Evolutionary conservation across 2,888 invertebrate genomes (phyloP), one percentile per base, ranked within the genome.

Genomic region (Marasmarcha lunaedactyla): DNA sequence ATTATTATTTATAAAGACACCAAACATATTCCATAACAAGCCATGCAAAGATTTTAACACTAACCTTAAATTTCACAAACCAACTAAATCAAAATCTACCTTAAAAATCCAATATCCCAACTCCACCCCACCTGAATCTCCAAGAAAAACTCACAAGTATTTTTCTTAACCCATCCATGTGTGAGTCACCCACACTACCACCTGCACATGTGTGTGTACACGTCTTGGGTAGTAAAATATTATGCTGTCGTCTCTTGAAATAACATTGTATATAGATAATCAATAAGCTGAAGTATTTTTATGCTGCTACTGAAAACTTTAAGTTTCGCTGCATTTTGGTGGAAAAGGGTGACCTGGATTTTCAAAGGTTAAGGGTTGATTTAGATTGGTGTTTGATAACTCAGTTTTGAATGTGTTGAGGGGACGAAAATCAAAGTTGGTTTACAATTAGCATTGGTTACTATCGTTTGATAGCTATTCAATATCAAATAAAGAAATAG

Each of bases 181-280:
- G 54, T 55, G 58, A 47, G 60, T 57, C 52, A 41, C 42, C 42
- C 44, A 33, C 46, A 41, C 48, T 44, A 53, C 52, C 50, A 51
- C 50, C 39, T 43, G 43, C 41, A 49, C 51, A 54, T 49, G 50
- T 54, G 49, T 46, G 40, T 36, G 35, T 45, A 42, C 45, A 53
- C 54, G 69, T 61, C 71, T 71, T 62, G 70, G 83, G 74, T 76
- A 78, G 78, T 83, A 83, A 83, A 83, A 83, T 83, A 83, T 83
- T 83, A 83, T 79, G 78, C 83, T 77, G 79, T 74, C 77, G 79
- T 64, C 68, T 70, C 74, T 74, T 65, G 78, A 77, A 83, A 83
- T 81, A 83, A 83, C 83, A 81, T 81, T 83, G 83, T 83, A 83
- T 20, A 20, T 83, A 76, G 83, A 79, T 81, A 83, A 83, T 83